Evolutionary conservation across 2,797 vertebrate genomes (phyloP).

Genomic region (Xenentodon cancila): DNA sequence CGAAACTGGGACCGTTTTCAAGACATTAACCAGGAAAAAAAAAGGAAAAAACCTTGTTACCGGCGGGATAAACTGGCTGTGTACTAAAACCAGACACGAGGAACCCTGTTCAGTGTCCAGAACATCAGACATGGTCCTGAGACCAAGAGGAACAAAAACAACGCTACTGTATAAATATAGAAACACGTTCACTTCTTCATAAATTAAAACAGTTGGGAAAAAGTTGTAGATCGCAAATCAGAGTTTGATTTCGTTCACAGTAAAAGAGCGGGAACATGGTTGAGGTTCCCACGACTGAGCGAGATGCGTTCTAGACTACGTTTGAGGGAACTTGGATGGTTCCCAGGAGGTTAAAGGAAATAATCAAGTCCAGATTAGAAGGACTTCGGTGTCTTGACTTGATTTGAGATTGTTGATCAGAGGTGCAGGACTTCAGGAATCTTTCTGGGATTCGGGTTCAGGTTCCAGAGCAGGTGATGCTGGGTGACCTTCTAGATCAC

Average conservation of each 20-base stretch:
- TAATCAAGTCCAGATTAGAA: not conserved
- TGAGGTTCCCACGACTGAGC: not conserved
- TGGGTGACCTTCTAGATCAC: too few species aligned
- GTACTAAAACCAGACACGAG: not conserved
- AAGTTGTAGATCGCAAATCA: not conserved
- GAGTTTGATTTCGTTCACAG: too few species aligned
- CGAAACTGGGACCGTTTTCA: conserved; percentile 1
- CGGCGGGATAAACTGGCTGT: not conserved
- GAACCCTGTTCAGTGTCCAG: conserved; percentile 7
- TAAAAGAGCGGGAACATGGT: not conserved
- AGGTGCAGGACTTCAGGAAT: not conserved
- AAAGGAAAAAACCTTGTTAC: not conserved
- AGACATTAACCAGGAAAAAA: not conserved
- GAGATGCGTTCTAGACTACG: not conserved
- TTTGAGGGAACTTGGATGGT: not conserved
- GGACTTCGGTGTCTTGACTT: not conserved
- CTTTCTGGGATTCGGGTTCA: not conserved
- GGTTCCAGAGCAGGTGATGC: too few species aligned
- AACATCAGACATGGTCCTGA: not conserved
- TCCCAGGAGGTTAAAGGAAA: not conserved
- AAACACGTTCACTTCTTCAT: not conserved
- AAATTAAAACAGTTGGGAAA: not conserved
- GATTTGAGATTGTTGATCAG: not conserved
- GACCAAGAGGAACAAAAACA: not conserved
- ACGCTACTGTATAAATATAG: not conserved